phyloP scores from a whole-genome alignment of 2,797 vertebrate species.

The Scolopax bukidnonensis region DNA sequence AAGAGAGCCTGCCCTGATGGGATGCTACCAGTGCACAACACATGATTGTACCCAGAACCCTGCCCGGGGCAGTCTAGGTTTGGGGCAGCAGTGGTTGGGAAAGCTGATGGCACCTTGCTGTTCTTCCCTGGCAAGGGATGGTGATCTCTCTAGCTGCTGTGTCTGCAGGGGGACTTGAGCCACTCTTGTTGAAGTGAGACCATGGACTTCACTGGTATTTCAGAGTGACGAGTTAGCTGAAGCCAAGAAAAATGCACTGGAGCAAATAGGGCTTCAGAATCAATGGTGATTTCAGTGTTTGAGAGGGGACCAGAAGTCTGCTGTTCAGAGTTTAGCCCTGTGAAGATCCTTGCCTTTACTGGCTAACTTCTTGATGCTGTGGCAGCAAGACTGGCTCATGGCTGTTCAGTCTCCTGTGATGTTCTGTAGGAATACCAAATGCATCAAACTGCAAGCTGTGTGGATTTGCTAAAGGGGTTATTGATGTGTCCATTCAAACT shows the following conservation, averaged over 20 bases:
- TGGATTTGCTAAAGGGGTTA: neutral
- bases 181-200: neutral
- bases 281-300: neutral
- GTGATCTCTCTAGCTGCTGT: neutral
- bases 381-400: neutral
- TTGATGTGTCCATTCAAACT: neutral
- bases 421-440: neutral
- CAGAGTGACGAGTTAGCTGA: neutral
- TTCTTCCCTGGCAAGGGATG: neutral
- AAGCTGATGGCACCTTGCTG: neutral
- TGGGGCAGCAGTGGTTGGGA: neutral
- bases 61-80: neutral
- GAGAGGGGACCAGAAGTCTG: neutral
- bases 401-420: neutral
- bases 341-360: neutral
- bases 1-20: neutral
- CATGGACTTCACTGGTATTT: neutral
- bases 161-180: neutral
- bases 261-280: neutral
- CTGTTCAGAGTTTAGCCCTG: neutral
- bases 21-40: neutral
- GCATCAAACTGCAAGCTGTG: neutral
- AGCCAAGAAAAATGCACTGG: neutral
- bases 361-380: neutral
- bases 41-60: neutral